Conservation (phyloP, 2,113 vertebrate species). For the Notechis scutatus region DNA sequence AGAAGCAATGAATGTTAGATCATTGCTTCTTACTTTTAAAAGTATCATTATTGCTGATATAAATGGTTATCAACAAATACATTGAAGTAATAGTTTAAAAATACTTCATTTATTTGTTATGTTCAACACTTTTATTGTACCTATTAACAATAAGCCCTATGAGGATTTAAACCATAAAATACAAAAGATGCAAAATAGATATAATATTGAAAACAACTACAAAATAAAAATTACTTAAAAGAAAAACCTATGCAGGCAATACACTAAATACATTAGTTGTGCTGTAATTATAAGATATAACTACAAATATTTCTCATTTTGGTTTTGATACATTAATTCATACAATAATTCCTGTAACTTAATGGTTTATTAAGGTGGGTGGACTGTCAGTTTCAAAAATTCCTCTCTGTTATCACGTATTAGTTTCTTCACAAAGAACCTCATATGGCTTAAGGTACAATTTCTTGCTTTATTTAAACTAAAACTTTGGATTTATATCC, state of each 20-base stretch:
- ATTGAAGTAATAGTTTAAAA: background rate
- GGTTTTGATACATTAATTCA: background rate
- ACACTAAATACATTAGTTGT: background rate
- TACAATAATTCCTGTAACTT: background rate
- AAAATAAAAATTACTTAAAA: background rate
- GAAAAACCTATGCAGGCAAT: background rate
- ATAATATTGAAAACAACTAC: background rate
- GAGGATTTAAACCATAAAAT: background rate
- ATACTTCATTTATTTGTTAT: background rate
- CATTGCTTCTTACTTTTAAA: constrained; percentile 14
- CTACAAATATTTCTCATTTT: background rate
- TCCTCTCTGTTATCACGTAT: background rate
- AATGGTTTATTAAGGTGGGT: background rate
- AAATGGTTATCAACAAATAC: background rate
- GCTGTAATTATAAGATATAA: background rate
- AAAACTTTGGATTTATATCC: background rate
- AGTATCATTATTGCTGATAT: background rate
- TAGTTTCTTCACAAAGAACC: background rate
- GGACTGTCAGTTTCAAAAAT: background rate
- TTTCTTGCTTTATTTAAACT: background rate
- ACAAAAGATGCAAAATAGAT: background rate
- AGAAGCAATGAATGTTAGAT: constrained; percentile 11
- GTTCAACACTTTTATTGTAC: background rate
- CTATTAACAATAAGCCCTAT: background rate
- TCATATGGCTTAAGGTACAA: background rate